Conservation (phyloP, 1,140 invertebrate genomes). For the Parapsyche elsis region DNA sequence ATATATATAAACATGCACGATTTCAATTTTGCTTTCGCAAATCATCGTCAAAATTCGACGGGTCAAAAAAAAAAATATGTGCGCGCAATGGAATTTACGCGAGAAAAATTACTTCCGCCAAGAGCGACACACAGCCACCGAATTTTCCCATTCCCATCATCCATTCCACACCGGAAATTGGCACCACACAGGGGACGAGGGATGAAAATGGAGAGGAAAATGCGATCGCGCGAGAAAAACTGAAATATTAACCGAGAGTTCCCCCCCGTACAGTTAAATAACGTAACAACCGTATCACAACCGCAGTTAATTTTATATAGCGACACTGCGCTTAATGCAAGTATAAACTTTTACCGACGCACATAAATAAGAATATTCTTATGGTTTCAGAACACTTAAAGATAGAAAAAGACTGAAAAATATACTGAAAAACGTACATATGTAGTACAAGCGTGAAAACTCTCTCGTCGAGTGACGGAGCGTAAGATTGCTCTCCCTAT, state of each 20-base stretch:
- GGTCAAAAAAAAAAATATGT: not conserved
- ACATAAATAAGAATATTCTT: not conserved
- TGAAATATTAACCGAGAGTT: too few relatives aligned
- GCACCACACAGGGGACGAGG: not conserved
- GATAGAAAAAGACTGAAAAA: not conserved
- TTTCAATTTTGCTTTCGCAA: not conserved
- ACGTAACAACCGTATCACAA: too few relatives aligned
- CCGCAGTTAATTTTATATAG: too few relatives aligned
- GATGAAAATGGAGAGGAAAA: too few relatives aligned
- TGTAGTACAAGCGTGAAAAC: too few relatives aligned
- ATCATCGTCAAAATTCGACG: not conserved
- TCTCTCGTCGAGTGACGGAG: not conserved
- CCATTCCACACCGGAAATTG: not conserved
- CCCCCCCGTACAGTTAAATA: too few relatives aligned
- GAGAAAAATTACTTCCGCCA: not conserved
- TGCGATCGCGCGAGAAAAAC: too few relatives aligned
- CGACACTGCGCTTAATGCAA: not conserved
- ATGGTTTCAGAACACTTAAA: not conserved
- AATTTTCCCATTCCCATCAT: too few relatives aligned
- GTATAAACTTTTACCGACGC: not conserved
- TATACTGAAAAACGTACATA: too few relatives aligned
- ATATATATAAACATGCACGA: too few relatives aligned
- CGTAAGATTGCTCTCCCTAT: not conserved
- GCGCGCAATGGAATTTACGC: constrained; percentile 1
- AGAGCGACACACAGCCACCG: too few relatives aligned